Conservation (phyloP, 2,113 vertebrate genomes). For the Hippocampus comes region DNA sequence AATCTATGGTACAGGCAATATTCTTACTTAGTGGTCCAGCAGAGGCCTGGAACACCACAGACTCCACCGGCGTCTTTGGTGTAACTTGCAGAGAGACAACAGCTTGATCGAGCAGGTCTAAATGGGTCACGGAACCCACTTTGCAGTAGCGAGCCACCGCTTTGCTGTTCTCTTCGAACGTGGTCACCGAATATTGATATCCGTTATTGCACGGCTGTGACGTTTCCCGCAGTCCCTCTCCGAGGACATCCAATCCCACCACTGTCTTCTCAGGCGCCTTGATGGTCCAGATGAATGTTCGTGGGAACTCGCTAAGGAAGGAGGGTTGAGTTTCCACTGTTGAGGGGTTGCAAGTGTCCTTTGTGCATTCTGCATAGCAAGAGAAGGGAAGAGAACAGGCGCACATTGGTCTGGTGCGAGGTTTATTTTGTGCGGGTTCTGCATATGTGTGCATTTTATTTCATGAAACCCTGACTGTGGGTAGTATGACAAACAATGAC, state of each 20-base stretch:
- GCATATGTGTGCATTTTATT: no score
- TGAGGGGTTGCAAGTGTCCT: conserved; percentile 69
- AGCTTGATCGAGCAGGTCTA: conserved; percentile 74
- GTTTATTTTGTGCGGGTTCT: no score
- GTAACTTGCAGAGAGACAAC: conserved; percentile 70
- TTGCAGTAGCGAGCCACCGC: conserved; percentile 76
- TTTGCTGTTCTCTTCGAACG: conserved; percentile 13
- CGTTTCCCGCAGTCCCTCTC: conserved; percentile 65
- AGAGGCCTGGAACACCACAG: conserved; percentile 73
- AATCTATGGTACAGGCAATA: no score
- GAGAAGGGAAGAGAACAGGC: background rate
- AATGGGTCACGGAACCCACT: conserved; percentile 72
- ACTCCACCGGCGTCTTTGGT: conserved; percentile 45
- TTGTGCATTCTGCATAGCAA: conserved; percentile 76
- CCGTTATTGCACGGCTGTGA: conserved; percentile 65
- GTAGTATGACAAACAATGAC: background rate
- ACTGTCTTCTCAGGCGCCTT: conserved; percentile 66
- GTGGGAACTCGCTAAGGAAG: conserved; percentile 69
- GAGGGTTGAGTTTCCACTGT: conserved; percentile 63
- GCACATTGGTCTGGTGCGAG: no score
- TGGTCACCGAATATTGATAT: conserved; percentile 64
- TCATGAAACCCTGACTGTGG: no score
- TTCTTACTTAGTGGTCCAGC: conserved; percentile 75
- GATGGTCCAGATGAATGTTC: conserved; percentile 77
- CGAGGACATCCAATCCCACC: conserved; percentile 70